These are phyloP conservation scores for Papilio machaon DNA, from an alignment of 1,140 invertebrate genomes.

Conservation along the genomic window DNA sequence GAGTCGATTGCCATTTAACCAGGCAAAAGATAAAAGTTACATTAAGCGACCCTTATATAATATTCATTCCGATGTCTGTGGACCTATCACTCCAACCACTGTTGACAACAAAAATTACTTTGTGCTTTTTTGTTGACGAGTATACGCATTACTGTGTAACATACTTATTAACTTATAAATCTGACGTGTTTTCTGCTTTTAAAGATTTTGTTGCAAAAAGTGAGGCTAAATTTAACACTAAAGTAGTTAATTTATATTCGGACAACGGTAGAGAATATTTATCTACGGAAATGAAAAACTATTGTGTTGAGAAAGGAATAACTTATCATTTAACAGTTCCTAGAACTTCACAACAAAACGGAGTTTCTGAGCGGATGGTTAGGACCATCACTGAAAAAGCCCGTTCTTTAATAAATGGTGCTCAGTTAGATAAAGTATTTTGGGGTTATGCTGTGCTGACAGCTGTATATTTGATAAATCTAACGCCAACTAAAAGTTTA, in stretches of 20 bases:
- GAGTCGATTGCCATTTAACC: no score
- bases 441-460: conserved; percentile 72
- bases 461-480: conserved; percentile 77
- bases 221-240: no score
- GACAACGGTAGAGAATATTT: conserved; percentile 47
- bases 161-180: no score
- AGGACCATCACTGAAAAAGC: conserved; percentile 75
- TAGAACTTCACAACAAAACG: conserved; percentile 76
- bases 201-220: no score
- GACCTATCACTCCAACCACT: no score
- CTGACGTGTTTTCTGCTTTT: no score
- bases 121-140: no score
- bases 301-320: conserved; percentile 74
- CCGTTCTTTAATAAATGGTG: conserved; percentile 62
- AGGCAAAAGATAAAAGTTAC: neutral
- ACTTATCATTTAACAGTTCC: conserved; percentile 62
- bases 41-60: no score
- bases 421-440: conserved; percentile 52
- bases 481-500: conserved; percentile 66
- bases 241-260: no score
- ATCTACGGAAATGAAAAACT: conserved; percentile 63
- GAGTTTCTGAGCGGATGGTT: conserved; percentile 78
- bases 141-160: no score
- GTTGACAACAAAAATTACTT: no score
- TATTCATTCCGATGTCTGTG: no score